Evolutionary conservation across 1,140 invertebrate species (phyloP).

Genomic region (Sitobion miscanthi): DNA sequence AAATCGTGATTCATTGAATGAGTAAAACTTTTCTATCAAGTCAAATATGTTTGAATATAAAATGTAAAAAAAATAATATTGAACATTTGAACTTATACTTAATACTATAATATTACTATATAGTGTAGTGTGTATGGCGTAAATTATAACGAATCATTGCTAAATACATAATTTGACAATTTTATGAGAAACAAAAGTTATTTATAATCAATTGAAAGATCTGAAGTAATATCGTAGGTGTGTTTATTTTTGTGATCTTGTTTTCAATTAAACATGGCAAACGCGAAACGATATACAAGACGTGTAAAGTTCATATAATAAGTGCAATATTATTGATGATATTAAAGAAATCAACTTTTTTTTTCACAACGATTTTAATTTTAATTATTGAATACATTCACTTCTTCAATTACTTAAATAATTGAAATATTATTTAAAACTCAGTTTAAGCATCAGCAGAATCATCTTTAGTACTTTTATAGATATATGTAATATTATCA

Average conservation of each 20-base stretch:
- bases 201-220: background rate
- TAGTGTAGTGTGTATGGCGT: background rate
- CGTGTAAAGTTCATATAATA: background rate
- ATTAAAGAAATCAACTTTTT: no score
- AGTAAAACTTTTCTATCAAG: background rate
- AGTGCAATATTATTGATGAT: background rate
- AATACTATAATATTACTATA: background rate
- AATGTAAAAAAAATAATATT: background rate
- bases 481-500: background rate
- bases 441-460: background rate
- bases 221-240: background rate
- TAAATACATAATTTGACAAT: background rate
- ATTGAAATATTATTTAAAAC: background rate
- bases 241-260: background rate
- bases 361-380: background rate
- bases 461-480: background rate
- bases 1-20: background rate
- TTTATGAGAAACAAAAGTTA: background rate
- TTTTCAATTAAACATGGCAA: background rate
- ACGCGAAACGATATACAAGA: background rate
- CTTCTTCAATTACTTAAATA: background rate
- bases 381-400: background rate
- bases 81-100: background rate
- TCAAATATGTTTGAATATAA: background rate
- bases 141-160: background rate